These are phyloP conservation scores for Hucho hucho DNA, from an alignment of 2,113 vertebrate genomes.

Conservation along the genomic window DNA sequence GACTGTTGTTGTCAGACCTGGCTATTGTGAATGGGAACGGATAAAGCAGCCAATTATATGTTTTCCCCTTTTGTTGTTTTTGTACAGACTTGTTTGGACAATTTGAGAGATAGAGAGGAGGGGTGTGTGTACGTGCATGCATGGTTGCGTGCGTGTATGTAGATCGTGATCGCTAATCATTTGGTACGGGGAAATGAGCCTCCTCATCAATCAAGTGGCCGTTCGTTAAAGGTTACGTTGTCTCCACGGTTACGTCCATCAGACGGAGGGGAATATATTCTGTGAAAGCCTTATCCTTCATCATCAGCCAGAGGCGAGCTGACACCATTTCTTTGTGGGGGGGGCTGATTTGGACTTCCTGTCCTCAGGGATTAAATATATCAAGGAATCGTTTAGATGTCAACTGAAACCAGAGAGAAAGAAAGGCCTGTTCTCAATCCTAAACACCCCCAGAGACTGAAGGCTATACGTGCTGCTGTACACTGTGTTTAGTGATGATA, in stretches of 20 bases:
- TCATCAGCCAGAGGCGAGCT: slow-evolving; percentile 73
- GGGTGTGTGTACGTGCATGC: background rate
- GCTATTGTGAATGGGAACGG: slow-evolving; percentile 46
- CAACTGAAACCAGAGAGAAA: background rate
- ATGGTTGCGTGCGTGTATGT: slow-evolving; percentile 18
- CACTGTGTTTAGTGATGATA: slow-evolving; percentile 40
- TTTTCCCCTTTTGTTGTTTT: slow-evolving; percentile 28
- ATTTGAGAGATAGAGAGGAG: slow-evolving; percentile 23
- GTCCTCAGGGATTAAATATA: slow-evolving; percentile 64
- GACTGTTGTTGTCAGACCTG: slow-evolving; percentile 51
- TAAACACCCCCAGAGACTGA: slow-evolving; percentile 24
- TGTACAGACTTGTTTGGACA: slow-evolving; percentile 36
- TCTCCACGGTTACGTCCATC: slow-evolving; percentile 44
- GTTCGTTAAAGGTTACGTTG: slow-evolving; percentile 75
- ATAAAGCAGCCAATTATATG: slow-evolving; percentile 36
- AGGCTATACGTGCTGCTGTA: slow-evolving; percentile 3
- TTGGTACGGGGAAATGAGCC: slow-evolving; percentile 62
- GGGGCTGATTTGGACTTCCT: slow-evolving; percentile 62
- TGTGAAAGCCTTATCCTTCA: slow-evolving; percentile 75
- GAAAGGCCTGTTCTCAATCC: slow-evolving; percentile 29
- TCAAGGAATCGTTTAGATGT: slow-evolving; percentile 50
- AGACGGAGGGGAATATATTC: slow-evolving; percentile 57
- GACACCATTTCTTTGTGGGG: slow-evolving; percentile 69
- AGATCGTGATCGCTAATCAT: slow-evolving; percentile 72
- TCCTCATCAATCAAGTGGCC: slow-evolving; percentile 73